These are phyloP conservation scores for Drosophila mojavensis DNA, from an alignment of 1,140 invertebrate species.

Conservation along the genomic window DNA sequence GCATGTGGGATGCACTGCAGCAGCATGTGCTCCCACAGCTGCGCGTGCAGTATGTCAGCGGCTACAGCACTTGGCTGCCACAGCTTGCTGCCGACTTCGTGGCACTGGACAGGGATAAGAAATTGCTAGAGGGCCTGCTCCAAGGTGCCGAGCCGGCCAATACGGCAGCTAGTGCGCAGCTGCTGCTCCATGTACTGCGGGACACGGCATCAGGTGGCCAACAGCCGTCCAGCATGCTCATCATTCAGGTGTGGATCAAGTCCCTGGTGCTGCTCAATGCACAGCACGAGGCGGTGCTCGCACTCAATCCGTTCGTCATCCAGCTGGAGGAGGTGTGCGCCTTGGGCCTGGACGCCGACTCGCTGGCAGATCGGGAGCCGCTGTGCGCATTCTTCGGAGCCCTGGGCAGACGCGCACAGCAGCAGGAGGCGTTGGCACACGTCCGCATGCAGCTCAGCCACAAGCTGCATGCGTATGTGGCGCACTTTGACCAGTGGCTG, in stretches of 20 bases:
- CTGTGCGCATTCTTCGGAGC: constrained; percentile 74
- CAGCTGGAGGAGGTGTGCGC: constrained; percentile 58
- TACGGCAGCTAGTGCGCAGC: constrained; percentile 61
- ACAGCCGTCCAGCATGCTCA: constrained; percentile 16
- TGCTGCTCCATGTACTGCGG: constrained; percentile 60
- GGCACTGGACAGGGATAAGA: constrained; percentile 29
- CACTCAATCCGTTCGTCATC: constrained; percentile 46
- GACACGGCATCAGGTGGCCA: not conserved
- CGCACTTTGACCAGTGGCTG: constrained; percentile 77
- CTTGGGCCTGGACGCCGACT: constrained; percentile 40
- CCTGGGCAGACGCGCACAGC: constrained; percentile 59
- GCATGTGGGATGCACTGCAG: constrained; percentile 59
- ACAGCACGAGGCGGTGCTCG: constrained; percentile 58
- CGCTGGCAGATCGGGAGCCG: constrained; percentile 65
- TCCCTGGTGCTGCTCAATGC: constrained; percentile 69
- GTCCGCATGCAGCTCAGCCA: constrained; percentile 67
- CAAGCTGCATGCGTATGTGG: constrained; percentile 70
- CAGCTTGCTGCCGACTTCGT: constrained; percentile 72
- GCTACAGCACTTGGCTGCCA: constrained; percentile 68
- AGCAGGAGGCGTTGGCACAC: constrained; percentile 39
- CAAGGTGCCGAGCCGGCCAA: constrained; percentile 53
- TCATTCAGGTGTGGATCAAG: constrained; percentile 77
- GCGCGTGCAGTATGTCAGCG: constrained; percentile 56
- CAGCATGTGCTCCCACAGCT: constrained; percentile 71
- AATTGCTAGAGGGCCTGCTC: constrained; percentile 48